Conservation (phyloP, 2,797 vertebrate species). For the Myotis planiceps region DNA sequence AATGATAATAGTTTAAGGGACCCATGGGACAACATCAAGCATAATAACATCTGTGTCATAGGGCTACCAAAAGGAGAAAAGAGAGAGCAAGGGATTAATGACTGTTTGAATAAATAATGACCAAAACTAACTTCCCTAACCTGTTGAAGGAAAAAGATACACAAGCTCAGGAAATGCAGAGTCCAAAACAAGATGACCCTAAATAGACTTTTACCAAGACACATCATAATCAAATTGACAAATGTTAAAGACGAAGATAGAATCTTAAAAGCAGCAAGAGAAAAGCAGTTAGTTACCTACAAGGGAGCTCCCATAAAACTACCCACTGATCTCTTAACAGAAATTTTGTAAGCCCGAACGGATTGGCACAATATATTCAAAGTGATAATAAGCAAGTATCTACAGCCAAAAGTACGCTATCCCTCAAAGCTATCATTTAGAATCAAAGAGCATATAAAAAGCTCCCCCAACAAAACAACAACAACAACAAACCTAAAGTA, state of each 20-base stretch:
- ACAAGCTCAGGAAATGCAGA: no score
- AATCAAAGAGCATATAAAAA: not conserved
- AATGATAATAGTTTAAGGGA: no score
- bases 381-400: not conserved
- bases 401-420: not conserved
- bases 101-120: not conserved
- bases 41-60: no score
- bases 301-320: not conserved
- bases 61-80: not conserved
- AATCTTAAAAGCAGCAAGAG: not conserved
- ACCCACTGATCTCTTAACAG: not conserved
- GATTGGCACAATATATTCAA: not conserved
- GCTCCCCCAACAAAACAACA: not conserved
- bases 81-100: not conserved
- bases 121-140: not conserved
- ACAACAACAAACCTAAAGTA: not conserved
- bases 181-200: not conserved
- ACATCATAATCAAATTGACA: not conserved
- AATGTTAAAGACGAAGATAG: not conserved
- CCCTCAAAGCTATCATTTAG: not conserved
- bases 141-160: not conserved
- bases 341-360: not conserved
- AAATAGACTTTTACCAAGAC: not conserved
- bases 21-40: no score
- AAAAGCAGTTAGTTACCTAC: not conserved